Evolutionary conservation across 1,140 invertebrate species (phyloP).

Genomic region (Halyomorpha halys): DNA sequence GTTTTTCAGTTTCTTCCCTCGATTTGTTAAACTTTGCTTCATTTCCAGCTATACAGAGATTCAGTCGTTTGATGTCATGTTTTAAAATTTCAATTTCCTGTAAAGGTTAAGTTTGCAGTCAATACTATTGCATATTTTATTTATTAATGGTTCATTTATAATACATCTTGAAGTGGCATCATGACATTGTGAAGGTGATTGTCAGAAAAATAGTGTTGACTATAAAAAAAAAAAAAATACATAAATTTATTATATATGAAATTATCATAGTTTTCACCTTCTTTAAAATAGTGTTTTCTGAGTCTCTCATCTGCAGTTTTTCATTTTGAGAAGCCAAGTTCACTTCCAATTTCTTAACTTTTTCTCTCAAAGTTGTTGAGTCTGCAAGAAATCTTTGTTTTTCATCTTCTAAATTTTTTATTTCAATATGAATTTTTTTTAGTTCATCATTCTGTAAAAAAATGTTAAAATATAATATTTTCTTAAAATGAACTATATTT

Average conservation of each 20-base stretch:
- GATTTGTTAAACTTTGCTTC: conserved; percentile 24
- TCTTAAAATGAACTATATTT: no score
- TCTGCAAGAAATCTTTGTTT: conserved; percentile 17
- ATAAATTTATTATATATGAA: no score
- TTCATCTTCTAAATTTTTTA: conserved; percentile 22
- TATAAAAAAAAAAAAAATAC: no score
- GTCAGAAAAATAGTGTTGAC: no score
- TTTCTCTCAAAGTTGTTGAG: conserved; percentile 14
- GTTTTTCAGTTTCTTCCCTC: conserved; percentile 24
- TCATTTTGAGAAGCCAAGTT: conserved; percentile 15
- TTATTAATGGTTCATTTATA: no score
- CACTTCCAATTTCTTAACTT: conserved; percentile 24
- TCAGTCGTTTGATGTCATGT: conserved; percentile 24
- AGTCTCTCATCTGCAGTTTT: conserved; percentile 20
- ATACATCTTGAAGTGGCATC: no score
- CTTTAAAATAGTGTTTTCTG: conserved; percentile 22
- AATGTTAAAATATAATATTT: no score
- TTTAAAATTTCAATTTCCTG: conserved; percentile 24
- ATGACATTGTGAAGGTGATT: no score
- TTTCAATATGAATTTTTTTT: conserved; percentile 19
- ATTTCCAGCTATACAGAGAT: neutral
- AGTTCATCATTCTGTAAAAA: conserved; percentile 22
- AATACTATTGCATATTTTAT: neutral
- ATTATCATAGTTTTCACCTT: conserved; percentile 14
- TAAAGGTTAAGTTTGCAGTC: neutral